Conservation (phyloP, 2,888 invertebrate genomes). For the Erynnis tages region DNA sequence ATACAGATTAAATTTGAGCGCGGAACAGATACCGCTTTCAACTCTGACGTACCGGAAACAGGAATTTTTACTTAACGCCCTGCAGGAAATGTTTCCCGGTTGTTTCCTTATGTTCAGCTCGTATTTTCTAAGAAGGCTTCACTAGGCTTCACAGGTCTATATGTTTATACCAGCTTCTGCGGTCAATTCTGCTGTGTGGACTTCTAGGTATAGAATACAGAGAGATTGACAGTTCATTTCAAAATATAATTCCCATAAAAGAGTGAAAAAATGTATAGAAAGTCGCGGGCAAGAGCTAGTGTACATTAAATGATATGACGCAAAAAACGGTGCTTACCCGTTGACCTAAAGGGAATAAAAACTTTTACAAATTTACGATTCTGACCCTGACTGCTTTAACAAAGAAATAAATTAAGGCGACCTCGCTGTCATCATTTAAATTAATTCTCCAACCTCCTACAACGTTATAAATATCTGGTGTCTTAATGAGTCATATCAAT, state of each 20-base stretch:
- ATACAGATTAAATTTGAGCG: constrained; percentile 26
- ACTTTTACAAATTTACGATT: neutral
- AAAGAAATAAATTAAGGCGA: constrained; percentile 3
- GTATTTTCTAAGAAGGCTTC: neutral
- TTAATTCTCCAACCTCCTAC: neutral
- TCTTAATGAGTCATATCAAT: constrained; percentile 3
- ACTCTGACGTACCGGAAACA: constrained; percentile 27
- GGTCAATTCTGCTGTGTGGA: too few species aligned
- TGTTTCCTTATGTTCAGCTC: constrained; percentile 1
- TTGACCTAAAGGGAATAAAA: neutral
- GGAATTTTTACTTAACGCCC: constrained; percentile 31
- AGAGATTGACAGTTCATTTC: too few species aligned
- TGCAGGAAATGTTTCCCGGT: neutral
- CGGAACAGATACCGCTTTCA: constrained; percentile 21
- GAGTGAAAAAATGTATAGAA: too few species aligned
- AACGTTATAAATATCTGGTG: neutral
- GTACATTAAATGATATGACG: neutral
- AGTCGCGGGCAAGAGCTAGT: too few species aligned
- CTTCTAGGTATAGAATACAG: too few species aligned
- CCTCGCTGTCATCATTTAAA: neutral
- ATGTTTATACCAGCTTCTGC: too few species aligned
- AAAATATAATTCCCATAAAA: too few species aligned
- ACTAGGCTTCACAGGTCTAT: too few species aligned
- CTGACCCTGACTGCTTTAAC: neutral
- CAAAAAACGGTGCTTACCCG: neutral